These are phyloP conservation scores for Esox lucius DNA, from an alignment of 2,797 vertebrate species.

Conservation along the genomic window DNA sequence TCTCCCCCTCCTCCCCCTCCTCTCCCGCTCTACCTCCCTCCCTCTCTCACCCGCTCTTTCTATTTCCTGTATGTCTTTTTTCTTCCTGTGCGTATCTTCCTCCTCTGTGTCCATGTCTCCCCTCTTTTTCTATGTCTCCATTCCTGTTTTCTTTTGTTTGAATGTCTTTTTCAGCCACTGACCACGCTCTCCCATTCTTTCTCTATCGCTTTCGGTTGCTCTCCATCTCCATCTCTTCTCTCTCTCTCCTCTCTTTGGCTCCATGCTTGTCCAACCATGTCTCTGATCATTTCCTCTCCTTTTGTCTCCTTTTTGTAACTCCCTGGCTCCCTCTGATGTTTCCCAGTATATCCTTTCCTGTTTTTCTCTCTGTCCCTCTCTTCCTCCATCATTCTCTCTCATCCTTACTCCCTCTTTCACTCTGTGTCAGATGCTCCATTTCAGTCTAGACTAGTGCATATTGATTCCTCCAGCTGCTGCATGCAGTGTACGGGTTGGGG, in stretches of 20 bases:
- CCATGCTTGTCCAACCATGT: conserved; percentile 59
- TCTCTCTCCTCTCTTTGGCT: conserved; percentile 26
- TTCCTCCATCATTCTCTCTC: not conserved
- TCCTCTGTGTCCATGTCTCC: conserved; percentile 53
- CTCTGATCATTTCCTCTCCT: conserved; percentile 62
- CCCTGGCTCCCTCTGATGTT: conserved; percentile 39
- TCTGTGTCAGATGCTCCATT: conserved; percentile 75
- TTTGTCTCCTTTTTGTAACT: conserved; percentile 44
- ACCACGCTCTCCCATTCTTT: conserved; percentile 56
- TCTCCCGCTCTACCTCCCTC: conserved; percentile 37
- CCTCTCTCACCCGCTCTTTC: conserved; percentile 36
- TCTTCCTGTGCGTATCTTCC: conserved; percentile 70
- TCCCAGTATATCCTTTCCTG: conserved; percentile 43
- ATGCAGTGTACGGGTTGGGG: conserved; percentile 63
- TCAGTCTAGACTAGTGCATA: conserved; percentile 75
- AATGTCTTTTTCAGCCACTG: conserved; percentile 70
- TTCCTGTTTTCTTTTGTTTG: conserved; percentile 63
- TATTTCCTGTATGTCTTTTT: conserved; percentile 19
- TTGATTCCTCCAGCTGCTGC: conserved; percentile 74
- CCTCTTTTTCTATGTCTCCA: conserved; percentile 62
- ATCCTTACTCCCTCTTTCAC: conserved; percentile 19
- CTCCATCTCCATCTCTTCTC: conserved; percentile 20
- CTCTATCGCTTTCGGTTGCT: conserved; percentile 31
- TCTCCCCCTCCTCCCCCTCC: conserved; percentile 39
- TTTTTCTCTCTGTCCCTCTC: conserved; percentile 42